Base-by-base conservation (phyloP, 2,888 invertebrate species). In the Carpatolechia fugitivella region DNA sequence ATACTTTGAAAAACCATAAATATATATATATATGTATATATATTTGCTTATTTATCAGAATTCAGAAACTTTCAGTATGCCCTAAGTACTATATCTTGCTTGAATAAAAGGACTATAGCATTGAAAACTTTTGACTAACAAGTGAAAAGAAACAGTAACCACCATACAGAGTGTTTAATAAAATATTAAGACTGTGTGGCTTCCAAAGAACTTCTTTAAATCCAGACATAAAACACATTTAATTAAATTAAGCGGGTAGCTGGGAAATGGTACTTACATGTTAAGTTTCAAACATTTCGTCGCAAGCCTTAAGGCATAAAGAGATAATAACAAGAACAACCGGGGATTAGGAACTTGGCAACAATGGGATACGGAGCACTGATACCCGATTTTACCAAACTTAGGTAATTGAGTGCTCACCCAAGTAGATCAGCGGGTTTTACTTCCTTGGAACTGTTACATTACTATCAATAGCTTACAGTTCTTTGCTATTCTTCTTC, bases 301-400 rank as follows among this genome's bases (percentile, higher is more conserved):
- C 11, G 33, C 38, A 24, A 24, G 16, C 51, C 50, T 40, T 14
- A 35, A 20, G 56, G 36, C 50, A 47, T 41, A 47, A 41, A 50
- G 46, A 56, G 49, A 56, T 56, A 56, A 62, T 61, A 56, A 52
- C 60, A 55, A 58, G 46, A 60, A 38, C 54, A 60, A 50, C 47
- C 36, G 16, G 55, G 61, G 58, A 68, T 68, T 63, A 67, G 62
- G 56, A 48, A 13, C 47, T 52, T 48, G 46, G 55, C 60, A 60
- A 67, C 67, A 69, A 64, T 63, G 60, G 59, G 51, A 59, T 56
- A 56, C 61, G 62, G 52, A 64, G 60, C 60, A 62, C 54, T 48
- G 52, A 67, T 62, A 64, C 58, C 60, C 41, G 58, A 64, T 68
- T 58, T 62, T 61, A n/a, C 60, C 41, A 56, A 65, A 69, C 59